Evolutionary conservation across 2,797 vertebrate species (phyloP), one percentile per base, ranked within the genome.

Genomic region (Xenopus petersii): DNA sequence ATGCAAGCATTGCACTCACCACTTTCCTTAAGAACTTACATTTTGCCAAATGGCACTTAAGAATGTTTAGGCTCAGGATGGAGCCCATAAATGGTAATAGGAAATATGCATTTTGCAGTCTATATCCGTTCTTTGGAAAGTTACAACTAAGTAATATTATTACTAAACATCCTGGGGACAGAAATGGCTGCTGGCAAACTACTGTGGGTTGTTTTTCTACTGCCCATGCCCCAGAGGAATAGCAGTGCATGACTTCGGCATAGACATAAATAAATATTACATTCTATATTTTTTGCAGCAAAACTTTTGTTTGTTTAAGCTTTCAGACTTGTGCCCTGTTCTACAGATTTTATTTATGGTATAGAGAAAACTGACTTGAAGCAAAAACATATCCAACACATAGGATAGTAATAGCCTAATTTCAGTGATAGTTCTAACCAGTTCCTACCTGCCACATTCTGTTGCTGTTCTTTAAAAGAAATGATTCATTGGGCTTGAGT

Each of bases 401-500:
- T 30, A 30, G 36, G 49, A 2, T 79, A 54, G 59, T 65, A 79
- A 66, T 60, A 36, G 48, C 24, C 26, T 56, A 13, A 58, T 58
- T 36, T 58, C 60, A 70, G 47, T 13, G 61, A 70, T 30, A 48
- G 21, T n/a, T 55, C 15, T 70, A 62, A 69, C 71, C 59, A 66
- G 71, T 70, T 74, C 65, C 59, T 21, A 72, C 66, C 62, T 78
- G 76, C 48, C 49, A 12, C 71, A 56, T 49, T 74, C 46, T 51
- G 2, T 17, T 21, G 15, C 1, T 49, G 13, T 68, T 64, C 51
- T 46, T 46, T 62, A 30, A 30, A 30, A 2, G 4, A 64, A 74
- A 70, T 79, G 77, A 79, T 60, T 79, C 77, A 79, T 70, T 70
- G 63, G 30, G 64, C 59, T 73, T 70, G 66, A 79, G 30, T 16